Evolutionary conservation across 2,797 vertebrate species (phyloP).

Genomic region (Epinephelus awoara): DNA sequence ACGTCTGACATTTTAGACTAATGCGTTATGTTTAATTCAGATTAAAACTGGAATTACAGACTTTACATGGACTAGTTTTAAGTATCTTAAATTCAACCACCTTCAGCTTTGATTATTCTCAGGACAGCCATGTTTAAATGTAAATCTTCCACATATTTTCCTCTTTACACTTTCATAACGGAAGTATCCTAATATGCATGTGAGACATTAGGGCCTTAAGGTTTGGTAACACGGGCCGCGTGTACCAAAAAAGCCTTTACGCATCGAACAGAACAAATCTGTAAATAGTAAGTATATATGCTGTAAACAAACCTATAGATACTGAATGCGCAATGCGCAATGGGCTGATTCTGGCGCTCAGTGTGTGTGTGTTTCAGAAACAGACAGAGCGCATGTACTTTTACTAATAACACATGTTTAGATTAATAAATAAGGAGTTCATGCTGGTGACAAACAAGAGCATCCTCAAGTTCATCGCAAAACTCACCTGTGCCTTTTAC

Average conservation of each 20-base stretch:
- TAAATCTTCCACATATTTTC: neutral
- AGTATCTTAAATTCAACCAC: neutral
- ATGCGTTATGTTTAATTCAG: neutral
- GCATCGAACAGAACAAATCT: neutral
- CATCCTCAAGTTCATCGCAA: constrained; percentile 2
- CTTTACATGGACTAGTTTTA: neutral
- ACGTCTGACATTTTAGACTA: accelerated
- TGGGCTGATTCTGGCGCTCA: neutral
- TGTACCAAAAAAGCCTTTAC: neutral
- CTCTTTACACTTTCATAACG: neutral
- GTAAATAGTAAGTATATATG: neutral
- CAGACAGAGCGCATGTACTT: neutral
- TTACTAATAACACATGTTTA: neutral
- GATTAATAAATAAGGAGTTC: neutral
- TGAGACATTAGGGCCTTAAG: neutral
- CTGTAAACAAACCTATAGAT: neutral
- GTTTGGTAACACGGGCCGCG: neutral
- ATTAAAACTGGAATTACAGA: neutral
- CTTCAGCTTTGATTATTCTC: neutral
- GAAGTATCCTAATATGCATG: neutral
- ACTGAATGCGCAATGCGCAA: neutral
- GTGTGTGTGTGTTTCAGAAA: too few relatives aligned
- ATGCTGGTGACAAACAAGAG: neutral
- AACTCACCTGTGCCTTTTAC: constrained; percentile 29
- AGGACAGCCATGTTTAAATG: neutral